phyloP scores from a whole-genome alignment of 2,113 vertebrate species.

The Hyaena hyaena region DNA sequence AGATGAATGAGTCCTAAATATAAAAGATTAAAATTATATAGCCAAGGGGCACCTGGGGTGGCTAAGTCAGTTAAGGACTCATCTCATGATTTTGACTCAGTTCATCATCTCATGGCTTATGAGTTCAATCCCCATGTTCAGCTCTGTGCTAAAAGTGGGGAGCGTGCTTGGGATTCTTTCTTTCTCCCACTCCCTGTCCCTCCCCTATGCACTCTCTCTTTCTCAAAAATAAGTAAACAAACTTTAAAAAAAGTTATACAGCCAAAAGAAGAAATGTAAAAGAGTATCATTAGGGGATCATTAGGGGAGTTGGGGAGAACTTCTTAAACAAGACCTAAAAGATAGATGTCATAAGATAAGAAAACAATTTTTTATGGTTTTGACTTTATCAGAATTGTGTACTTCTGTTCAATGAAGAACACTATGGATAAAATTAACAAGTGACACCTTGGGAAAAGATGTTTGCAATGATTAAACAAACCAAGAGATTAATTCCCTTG shows the following conservation, averaged over 20 bases:
- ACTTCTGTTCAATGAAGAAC: background rate
- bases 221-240: no score
- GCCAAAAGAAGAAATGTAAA: background rate
- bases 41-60: background rate
- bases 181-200: no score
- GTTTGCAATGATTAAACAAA: background rate
- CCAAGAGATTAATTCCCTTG: background rate
- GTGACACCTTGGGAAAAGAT: background rate
- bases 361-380: background rate
- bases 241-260: background rate
- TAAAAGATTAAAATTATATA: background rate
- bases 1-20: background rate
- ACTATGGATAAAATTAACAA: background rate
- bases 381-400: background rate
- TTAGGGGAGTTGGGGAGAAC: background rate
- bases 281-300: background rate
- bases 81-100: no score
- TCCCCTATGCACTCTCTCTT: no score
- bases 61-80: no score
- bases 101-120: no score
- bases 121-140: no score
- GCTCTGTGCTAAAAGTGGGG: no score
- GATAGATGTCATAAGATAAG: background rate
- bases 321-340: slow-evolving; percentile 4
- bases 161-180: no score